These are phyloP conservation scores for Zoanthus solanderi DNA, from an alignment of 92 coral and sea anemone species.

Conservation along the genomic window DNA sequence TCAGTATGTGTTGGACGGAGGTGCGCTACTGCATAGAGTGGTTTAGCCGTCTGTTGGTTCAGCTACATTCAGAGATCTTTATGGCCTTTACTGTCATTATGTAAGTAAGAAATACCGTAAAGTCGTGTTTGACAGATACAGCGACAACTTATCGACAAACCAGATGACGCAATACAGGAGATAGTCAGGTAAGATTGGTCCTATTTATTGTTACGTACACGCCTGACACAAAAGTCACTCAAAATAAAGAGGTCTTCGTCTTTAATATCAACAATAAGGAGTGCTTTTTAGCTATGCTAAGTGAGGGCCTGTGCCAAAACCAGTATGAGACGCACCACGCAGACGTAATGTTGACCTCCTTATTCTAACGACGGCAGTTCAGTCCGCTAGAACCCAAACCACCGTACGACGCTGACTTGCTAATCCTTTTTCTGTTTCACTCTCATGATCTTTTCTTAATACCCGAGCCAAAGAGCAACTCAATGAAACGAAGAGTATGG, in stretches of 20 bases:
- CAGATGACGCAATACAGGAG: background rate
- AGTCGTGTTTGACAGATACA: no score
- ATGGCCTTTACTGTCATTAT: no score
- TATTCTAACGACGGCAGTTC: no score
- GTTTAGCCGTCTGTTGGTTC: no score
- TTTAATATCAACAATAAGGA: conserved; percentile 20
- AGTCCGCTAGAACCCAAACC: no score
- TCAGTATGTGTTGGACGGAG: no score
- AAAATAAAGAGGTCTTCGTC: conserved; percentile 48
- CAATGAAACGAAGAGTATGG: no score
- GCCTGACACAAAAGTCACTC: conserved; percentile 25
- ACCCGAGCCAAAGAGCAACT: no score
- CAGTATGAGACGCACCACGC: conserved; percentile 1
- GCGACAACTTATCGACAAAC: no score
- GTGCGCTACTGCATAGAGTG: no score
- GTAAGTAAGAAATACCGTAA: no score
- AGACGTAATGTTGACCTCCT: background rate
- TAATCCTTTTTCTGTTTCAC: background rate
- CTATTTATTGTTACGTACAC: conserved; percentile 18
- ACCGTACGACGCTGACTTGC: background rate
- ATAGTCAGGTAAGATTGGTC: background rate
- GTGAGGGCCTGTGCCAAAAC: background rate
- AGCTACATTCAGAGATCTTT: no score
- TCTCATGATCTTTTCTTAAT: conserved; percentile 9
- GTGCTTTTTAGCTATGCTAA: background rate